Conservation (phyloP, 2,888 invertebrate species). For the Axea sp. region DNA sequence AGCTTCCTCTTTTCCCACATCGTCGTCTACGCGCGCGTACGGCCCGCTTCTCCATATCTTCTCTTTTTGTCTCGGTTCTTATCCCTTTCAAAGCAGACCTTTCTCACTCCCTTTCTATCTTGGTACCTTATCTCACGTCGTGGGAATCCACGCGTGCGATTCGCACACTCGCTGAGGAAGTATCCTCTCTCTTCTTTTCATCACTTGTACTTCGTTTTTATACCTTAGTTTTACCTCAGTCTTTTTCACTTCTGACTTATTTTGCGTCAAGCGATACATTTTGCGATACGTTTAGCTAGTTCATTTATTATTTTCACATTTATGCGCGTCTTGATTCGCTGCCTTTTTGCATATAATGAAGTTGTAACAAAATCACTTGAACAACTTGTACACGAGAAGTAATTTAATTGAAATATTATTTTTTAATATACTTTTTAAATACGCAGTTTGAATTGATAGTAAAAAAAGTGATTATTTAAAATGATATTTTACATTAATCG, state of each 20-base stretch:
- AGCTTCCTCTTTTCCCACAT: slow-evolving; percentile 79
- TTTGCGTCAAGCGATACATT: slow-evolving; percentile 6
- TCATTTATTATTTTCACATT: slow-evolving; percentile 44
- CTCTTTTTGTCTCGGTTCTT: slow-evolving; percentile 42
- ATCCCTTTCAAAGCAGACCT: slow-evolving; percentile 43
- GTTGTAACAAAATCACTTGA: slow-evolving; percentile 7
- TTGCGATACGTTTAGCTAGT: slow-evolving; percentile 29
- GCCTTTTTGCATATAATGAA: slow-evolving; percentile 27
- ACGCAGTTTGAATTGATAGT: no score
- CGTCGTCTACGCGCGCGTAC: slow-evolving; percentile 67
- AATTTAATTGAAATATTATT: no score
- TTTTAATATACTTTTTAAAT: no score
- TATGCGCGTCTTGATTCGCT: slow-evolving; percentile 15
- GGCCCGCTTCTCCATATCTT: slow-evolving; percentile 32
- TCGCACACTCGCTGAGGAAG: slow-evolving; percentile 63
- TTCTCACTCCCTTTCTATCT: slow-evolving; percentile 62
- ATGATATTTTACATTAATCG: no score
- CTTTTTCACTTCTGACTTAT: slow-evolving; percentile 12
- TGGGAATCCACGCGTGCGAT: slow-evolving; percentile 72
- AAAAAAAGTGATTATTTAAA: no score
- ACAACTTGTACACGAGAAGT: not conserved
- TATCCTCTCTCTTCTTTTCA: slow-evolving; percentile 54
- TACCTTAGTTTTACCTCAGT: slow-evolving; percentile 11
- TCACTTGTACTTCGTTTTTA: slow-evolving; percentile 40
- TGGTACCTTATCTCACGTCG: slow-evolving; percentile 56